Conservation (phyloP, 2,888 invertebrate genomes). For the Selenia dentaria region DNA sequence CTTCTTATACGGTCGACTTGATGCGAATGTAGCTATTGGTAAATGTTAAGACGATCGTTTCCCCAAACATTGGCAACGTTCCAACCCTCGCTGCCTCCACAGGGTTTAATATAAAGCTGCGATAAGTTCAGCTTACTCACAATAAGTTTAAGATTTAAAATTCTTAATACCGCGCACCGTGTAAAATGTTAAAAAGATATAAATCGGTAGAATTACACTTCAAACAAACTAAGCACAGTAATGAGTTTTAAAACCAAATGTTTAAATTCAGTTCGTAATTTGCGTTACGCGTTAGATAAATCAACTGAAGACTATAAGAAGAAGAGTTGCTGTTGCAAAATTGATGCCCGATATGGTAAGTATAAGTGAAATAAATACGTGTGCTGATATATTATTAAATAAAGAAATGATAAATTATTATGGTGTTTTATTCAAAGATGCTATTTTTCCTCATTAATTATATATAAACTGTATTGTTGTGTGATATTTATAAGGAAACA, state of each 20-base stretch:
- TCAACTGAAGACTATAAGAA: too few species aligned
- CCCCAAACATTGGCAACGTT: constrained; percentile 62
- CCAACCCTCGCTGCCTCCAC: constrained; percentile 55
- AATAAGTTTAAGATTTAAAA: constrained; percentile 37
- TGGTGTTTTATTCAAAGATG: constrained; percentile 8
- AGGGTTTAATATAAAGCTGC: constrained; percentile 33
- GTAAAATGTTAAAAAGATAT: constrained; percentile 2
- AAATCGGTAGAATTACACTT: constrained; percentile 3
- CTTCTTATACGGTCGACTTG: constrained; percentile 58
- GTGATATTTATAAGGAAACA: too few species aligned
- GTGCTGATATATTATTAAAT: too few species aligned
- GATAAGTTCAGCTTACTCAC: constrained; percentile 35
- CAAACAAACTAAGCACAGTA: not conserved
- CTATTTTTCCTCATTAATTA: too few species aligned
- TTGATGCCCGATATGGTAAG: not conserved
- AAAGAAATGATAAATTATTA: too few species aligned
- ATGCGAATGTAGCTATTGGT: constrained; percentile 64
- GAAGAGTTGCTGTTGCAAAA: not conserved
- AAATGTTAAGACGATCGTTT: constrained; percentile 63
- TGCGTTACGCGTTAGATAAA: too few species aligned
- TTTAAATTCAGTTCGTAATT: too few species aligned
- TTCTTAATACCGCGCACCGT: constrained; percentile 9
- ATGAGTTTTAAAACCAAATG: not conserved
- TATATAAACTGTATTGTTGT: too few species aligned
- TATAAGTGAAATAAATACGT: not conserved